These are phyloP conservation scores for Tamandua tetradactyla DNA, from an alignment of 2,797 vertebrate species.

Conservation along the genomic window DNA sequence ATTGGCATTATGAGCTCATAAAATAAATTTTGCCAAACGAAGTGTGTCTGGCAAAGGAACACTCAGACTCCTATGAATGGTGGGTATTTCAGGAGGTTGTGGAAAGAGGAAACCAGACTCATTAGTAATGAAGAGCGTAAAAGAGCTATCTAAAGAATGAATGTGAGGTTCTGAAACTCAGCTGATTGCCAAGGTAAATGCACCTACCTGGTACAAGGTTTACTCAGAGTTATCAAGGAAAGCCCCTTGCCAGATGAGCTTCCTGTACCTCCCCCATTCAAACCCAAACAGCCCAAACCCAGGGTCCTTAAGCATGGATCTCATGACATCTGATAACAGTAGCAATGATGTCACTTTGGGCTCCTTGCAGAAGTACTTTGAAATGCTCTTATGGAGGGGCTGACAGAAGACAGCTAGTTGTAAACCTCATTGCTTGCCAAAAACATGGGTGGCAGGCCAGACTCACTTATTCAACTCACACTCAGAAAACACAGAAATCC, in stretches of 20 bases:
- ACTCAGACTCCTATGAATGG: neutral
- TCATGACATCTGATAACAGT: neutral
- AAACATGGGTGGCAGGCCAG: slow-evolving; percentile 41
- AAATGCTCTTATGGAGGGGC: neutral
- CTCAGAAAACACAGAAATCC: slow-evolving; percentile 56
- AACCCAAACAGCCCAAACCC: neutral
- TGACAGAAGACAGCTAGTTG: neutral
- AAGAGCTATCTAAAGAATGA: neutral
- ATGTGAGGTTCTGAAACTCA: neutral
- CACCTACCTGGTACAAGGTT: neutral
- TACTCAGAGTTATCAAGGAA: neutral
- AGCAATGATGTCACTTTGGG: slow-evolving; percentile 28
- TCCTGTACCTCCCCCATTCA: neutral
- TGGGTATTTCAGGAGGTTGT: neutral
- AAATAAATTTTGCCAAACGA: slow-evolving; percentile 39
- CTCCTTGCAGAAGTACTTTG: neutral
- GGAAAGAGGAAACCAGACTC: neutral
- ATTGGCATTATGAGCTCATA: slow-evolving; percentile 30
- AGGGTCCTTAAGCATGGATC: no score
- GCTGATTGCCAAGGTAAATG: neutral
- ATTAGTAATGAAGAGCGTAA: neutral
- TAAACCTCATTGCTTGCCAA: slow-evolving; percentile 49
- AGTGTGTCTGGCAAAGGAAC: slow-evolving; percentile 45
- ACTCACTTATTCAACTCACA: slow-evolving; percentile 46
- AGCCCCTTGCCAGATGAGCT: neutral